These are phyloP conservation scores for Dasyprocta punctata DNA, from an alignment of 2,113 vertebrate species.

Conservation along the genomic window DNA sequence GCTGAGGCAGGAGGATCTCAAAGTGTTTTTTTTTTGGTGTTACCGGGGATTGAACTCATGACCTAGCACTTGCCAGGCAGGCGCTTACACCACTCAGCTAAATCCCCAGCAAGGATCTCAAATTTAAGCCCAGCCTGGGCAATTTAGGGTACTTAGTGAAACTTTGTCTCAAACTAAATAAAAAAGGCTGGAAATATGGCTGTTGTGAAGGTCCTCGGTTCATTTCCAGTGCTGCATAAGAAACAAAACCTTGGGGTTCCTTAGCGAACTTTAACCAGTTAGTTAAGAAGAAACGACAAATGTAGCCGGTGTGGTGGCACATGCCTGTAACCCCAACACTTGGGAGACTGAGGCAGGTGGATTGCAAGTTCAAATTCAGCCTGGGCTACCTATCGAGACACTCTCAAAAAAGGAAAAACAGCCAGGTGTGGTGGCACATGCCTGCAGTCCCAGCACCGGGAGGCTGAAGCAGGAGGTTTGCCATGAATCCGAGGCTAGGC, in stretches of 20 bases:
- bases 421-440: not conserved
- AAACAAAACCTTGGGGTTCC: not conserved
- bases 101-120: too few species aligned
- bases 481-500: not conserved
- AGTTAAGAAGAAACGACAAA: not conserved
- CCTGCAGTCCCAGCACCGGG: not conserved
- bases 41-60: too few species aligned
- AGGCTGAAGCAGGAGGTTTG: not conserved
- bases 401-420: too few species aligned
- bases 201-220: not conserved
- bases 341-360: not conserved
- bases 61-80: too few species aligned
- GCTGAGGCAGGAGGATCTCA: not conserved
- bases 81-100: too few species aligned
- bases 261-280: constrained; percentile 3
- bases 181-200: not conserved
- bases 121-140: not conserved
- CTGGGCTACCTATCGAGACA: too few species aligned
- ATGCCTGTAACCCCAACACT: not conserved
- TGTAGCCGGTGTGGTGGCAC: not conserved
- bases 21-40: too few species aligned
- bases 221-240: not conserved
- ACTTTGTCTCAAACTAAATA: not conserved
- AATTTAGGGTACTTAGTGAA: not conserved
- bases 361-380: too few species aligned